These are phyloP conservation scores for Pitangus sulphuratus DNA, from an alignment of 2,797 vertebrate species.

Conservation along the genomic window DNA sequence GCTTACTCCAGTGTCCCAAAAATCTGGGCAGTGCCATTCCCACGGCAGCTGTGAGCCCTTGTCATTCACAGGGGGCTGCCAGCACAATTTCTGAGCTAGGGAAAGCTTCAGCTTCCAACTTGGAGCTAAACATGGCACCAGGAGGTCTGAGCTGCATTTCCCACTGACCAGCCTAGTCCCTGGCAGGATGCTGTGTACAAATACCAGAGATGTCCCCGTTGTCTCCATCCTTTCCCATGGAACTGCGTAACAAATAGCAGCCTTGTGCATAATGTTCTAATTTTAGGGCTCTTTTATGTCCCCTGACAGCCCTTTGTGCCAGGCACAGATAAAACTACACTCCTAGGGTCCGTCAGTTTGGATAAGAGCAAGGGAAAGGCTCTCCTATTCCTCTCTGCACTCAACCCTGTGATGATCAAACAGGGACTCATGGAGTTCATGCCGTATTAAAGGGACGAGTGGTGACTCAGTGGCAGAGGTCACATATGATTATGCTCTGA, in stretches of 20 bases:
- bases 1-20: accelerated
- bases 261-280: conserved; percentile 3
- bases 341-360: not conserved
- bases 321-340: not conserved
- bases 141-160: not conserved
- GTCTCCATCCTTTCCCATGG: not conserved
- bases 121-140: not conserved
- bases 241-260: conserved; percentile 16
- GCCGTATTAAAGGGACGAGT: not conserved
- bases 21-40: not conserved
- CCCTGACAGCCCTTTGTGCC: not conserved
- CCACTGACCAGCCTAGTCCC: not conserved
- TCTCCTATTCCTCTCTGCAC: not conserved
- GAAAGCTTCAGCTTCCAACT: not conserved
- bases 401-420: not conserved
- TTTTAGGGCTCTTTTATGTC: not conserved
- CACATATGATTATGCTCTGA: not conserved
- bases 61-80: not conserved
- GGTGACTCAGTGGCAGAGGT: not conserved
- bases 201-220: not conserved
- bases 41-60: not conserved
- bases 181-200: conserved; percentile 11
- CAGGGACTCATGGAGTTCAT: not conserved
- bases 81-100: not conserved
- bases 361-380: not conserved